These are phyloP conservation scores for Chinchilla lanigera DNA, from an alignment of 2,113 vertebrate genomes.

Conservation along the genomic window DNA sequence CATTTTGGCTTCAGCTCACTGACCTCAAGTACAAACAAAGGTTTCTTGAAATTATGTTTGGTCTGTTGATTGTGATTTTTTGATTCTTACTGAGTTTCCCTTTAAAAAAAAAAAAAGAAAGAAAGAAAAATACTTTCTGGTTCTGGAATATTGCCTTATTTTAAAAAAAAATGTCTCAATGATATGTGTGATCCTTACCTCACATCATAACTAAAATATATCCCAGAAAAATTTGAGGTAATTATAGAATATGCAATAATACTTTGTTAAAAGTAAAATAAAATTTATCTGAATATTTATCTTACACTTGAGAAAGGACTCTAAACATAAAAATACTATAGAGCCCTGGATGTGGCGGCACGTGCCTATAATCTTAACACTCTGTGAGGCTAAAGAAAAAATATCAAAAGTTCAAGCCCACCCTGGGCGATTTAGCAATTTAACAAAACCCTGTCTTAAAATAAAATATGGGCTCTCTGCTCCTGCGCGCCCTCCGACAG, in stretches of 20 bases:
- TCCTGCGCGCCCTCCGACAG: too few species aligned
- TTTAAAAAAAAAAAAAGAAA: neutral
- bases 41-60: neutral
- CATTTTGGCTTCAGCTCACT: neutral
- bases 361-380: neutral
- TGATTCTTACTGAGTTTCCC: neutral
- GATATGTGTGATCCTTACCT: neutral
- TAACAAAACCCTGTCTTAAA: neutral
- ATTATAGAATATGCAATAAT: neutral
- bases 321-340: constrained; percentile 6
- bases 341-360: neutral
- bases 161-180: neutral
- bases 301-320: constrained; percentile 41
- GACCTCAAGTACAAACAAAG: neutral
- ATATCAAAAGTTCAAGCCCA: neutral
- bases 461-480: neutral
- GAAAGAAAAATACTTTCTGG: neutral
- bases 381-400: neutral
- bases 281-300: constrained; percentile 3
- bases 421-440: neutral
- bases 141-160: neutral
- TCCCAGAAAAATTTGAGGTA: neutral
- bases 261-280: constrained; percentile 18
- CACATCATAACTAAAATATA: constrained; percentile 19
- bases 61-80: neutral